A percentile compares a stretch with the other conserved stretches of the same genome.
Evolutionary conservation across 2,888 invertebrate species (phyloP).

Genomic region (Drosophila antonietae): DNA sequence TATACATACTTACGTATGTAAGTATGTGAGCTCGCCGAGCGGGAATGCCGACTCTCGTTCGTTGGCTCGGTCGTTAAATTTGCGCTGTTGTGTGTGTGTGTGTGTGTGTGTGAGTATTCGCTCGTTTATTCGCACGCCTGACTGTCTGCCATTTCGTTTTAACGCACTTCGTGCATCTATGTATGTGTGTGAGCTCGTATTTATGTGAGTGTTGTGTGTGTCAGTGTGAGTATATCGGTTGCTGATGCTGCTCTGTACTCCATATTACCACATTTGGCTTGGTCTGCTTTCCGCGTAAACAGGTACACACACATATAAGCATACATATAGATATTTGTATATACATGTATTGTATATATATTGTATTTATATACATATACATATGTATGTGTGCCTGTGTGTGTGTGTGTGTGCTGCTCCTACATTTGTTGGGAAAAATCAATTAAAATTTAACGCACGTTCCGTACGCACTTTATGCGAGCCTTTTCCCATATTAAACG

Average conservation of each 20-base stretch:
- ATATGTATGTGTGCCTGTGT: too few species aligned
- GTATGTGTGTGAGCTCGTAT: constrained; percentile 5
- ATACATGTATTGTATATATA: not conserved
- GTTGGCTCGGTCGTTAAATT: constrained; percentile 36
- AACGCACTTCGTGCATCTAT: constrained; percentile 39
- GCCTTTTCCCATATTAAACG: constrained; percentile 15
- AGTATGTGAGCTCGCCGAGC: constrained; percentile 36
- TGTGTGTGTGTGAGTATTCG: constrained; percentile 18
- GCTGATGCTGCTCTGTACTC: constrained; percentile 61
- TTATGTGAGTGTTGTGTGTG: constrained; percentile 9
- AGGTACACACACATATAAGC: constrained; percentile 43
- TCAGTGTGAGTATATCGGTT: constrained; percentile 37
- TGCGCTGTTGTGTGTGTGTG: constrained; percentile 15
- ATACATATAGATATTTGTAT: constrained; percentile 12
- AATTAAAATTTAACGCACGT: constrained; percentile 76
- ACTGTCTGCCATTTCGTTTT: constrained; percentile 68
- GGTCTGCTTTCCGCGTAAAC: constrained; percentile 57
- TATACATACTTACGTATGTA: not conserved
- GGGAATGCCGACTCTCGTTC: constrained; percentile 48
- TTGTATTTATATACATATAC: not conserved
- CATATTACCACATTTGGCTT: constrained; percentile 64
- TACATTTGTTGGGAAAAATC: constrained; percentile 72
- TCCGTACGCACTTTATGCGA: constrained; percentile 40
- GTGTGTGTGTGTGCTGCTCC: constrained; percentile 35
- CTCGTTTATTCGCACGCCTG: constrained; percentile 69